Evolutionary conservation across 2,797 vertebrate genomes (phyloP).

Genomic region (Limosa lapponica): DNA sequence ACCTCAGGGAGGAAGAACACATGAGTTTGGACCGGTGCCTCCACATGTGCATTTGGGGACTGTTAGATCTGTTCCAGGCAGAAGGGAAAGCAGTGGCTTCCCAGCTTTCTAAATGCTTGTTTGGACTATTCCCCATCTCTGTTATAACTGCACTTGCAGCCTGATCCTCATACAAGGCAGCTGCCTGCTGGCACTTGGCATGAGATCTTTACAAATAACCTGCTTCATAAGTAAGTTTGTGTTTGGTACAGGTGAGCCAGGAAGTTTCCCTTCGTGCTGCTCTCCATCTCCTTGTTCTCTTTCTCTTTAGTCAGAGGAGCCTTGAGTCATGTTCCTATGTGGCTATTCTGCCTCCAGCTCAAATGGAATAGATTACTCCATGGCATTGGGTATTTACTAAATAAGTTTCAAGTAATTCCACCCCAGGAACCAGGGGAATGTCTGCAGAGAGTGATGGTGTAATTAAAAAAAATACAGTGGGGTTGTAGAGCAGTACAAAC

Average conservation of each 20-base stretch:
- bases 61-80: neutral
- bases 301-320: neutral
- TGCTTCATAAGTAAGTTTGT: neutral
- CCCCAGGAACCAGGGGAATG: neutral
- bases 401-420: neutral
- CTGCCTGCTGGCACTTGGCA: neutral
- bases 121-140: neutral
- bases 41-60: neutral
- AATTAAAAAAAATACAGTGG: neutral
- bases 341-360: neutral
- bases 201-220: neutral
- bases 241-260: neutral
- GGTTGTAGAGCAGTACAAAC: neutral
- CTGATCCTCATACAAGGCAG: neutral
- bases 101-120: neutral
- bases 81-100: neutral
- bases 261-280: neutral
- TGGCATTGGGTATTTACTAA: neutral
- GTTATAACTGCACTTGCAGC: neutral
- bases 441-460: slow-evolving; percentile 11
- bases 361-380: neutral
- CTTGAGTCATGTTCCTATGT: neutral
- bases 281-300: neutral
- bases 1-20: neutral
- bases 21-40: neutral